Percentiles rank a stretch among this genome's conserved stretches.
Conservation (phyloP, 2,888 invertebrate genomes). For the Lithophane leautieri region DNA sequence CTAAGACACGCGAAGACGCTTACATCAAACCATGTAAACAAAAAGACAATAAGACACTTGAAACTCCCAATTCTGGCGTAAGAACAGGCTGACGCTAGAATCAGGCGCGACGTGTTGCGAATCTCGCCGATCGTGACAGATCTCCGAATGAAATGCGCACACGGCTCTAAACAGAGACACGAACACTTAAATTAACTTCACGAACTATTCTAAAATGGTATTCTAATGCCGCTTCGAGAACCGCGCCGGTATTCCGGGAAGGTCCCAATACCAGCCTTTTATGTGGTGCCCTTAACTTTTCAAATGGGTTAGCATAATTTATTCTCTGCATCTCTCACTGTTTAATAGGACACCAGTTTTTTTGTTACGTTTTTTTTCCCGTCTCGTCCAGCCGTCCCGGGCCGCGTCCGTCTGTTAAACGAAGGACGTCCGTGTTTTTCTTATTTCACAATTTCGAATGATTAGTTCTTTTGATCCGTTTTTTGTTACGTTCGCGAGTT, state of each 20-base stretch:
- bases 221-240: conserved; percentile 56
- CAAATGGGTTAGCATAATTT: conserved; percentile 76
- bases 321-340: conserved; percentile 82
- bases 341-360: conserved; percentile 79
- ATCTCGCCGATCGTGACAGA: conserved; percentile 29
- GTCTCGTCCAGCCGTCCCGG: conserved; percentile 57
- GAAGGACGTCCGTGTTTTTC: conserved; percentile 62
- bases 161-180: conserved; percentile 28
- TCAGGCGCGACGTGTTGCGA: neutral
- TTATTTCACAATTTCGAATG: conserved; percentile 63
- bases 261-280: conserved; percentile 69
- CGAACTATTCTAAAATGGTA: conserved; percentile 55
- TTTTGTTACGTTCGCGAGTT: conserved; percentile 57
- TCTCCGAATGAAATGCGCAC: conserved; percentile 27
- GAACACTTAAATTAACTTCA: conserved; percentile 51
- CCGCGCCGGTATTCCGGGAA: conserved; percentile 73
- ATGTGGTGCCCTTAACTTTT: conserved; percentile 73
- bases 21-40: conserved; percentile 8
- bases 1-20: neutral
- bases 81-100: neutral
- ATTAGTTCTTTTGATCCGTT: conserved; percentile 59
- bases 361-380: conserved; percentile 68
- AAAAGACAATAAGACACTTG: neutral
- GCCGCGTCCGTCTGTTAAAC: conserved; percentile 59
- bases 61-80: neutral